Evolutionary conservation across 2,797 vertebrate genomes (phyloP).

Genomic region (Muscicapa comitata): DNA sequence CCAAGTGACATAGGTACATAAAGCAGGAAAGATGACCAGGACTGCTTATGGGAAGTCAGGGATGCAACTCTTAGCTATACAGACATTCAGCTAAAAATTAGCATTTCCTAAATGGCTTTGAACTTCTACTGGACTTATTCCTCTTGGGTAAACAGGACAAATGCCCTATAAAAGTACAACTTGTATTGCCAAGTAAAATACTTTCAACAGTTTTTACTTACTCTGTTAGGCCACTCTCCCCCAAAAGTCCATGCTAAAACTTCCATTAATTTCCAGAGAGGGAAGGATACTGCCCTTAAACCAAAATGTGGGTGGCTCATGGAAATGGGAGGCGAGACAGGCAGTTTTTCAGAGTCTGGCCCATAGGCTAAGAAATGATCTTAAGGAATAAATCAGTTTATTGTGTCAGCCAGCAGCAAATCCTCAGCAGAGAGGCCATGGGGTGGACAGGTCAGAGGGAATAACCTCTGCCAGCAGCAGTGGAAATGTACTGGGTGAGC

Average conservation of each 20-base stretch:
- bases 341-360: background rate
- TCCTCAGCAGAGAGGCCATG: background rate
- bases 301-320: background rate
- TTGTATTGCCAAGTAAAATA: background rate
- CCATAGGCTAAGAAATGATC: background rate
- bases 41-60: background rate
- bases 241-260: background rate
- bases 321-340: background rate
- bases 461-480: background rate
- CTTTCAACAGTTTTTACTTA: background rate
- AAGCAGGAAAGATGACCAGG: background rate
- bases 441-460: background rate
- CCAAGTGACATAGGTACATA: background rate
- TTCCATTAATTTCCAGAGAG: background rate
- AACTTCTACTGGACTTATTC: slow-evolving; percentile 1
- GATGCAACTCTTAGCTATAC: background rate
- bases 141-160: slow-evolving; percentile 17
- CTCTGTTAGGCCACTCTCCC: background rate
- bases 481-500: background rate
- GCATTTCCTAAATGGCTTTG: background rate
- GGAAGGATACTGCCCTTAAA: background rate
- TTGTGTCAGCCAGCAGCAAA: background rate
- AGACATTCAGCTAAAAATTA: background rate
- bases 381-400: background rate
- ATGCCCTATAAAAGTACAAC: background rate